Evolutionary conservation across 2,113 vertebrate species (phyloP), one percentile per base, ranked within the genome.

Genomic region (Seriola rivoliana): DNA sequence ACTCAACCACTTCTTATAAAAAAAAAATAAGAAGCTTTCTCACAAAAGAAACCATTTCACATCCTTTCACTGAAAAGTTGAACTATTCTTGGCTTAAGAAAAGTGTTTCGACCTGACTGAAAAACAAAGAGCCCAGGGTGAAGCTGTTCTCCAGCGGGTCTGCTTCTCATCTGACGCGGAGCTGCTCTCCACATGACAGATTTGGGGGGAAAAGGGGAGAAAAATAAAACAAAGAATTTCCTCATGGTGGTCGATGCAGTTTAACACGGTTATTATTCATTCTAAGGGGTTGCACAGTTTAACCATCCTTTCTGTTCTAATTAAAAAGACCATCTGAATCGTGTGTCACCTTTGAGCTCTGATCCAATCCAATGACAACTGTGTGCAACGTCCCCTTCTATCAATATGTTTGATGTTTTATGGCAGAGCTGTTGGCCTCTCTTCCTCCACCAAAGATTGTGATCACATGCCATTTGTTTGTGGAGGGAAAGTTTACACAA

Each of bases 381-480:
- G 29, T n/a, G 21, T 9, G 8, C 7, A n/a, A 9, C 50, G 8
- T 54, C 29, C 5, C 75, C 57, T 44, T 58, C 32, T 68, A 16
- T 77, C 50, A 38, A 59, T 14, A 69, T 55, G 8, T 64, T 58
- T 75, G 65, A 71, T 81, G 78, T 29, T 52, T 58, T 13, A 23
- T 44, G 16, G 25, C 63, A 59, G 67, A 87, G 17, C 11, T 12
- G 13, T 38, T 59, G 57, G 6, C 32, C 34, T 29, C 64, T 21
- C 16, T 21, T 17, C 14, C 32, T 66, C 29, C 16, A 50, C 8
- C 10, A 36, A 3, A n/a, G 19, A 36, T 3, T 64, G 38, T 55
- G 21, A 66, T 48, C 23, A 21, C 21, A 25, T 21, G 57, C 29
- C 5, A 3, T 60, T 32, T 29, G 23, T 40, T 71, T 12, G 25